A percentile compares a stretch with the other conserved stretches of the same genome.
Conservation (phyloP, 2,888 invertebrate species). For the Amitus sp. region DNA sequence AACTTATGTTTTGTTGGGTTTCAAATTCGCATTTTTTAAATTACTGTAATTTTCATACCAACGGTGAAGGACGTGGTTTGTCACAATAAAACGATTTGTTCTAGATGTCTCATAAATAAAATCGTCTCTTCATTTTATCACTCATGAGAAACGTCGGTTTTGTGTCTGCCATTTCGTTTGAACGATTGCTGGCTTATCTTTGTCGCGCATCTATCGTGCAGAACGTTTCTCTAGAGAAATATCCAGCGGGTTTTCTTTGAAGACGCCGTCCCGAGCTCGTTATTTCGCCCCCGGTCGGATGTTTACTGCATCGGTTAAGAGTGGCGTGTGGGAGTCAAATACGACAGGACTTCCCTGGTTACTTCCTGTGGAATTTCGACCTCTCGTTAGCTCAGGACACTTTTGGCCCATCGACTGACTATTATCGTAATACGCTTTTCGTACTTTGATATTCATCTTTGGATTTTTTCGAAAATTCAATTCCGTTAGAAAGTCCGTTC, state of each 20-base stretch:
- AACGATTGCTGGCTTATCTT: slow-evolving; percentile 3
- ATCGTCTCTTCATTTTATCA: too few species aligned
- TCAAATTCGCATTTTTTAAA: too few species aligned
- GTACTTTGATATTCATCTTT: background rate
- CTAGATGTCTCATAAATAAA: too few species aligned
- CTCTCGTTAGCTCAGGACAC: slow-evolving; percentile 32
- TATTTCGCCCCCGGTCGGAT: slow-evolving; percentile 20
- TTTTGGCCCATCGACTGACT: slow-evolving; percentile 44
- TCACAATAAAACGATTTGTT: too few species aligned
- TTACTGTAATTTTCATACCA: too few species aligned
- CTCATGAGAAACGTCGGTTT: background rate
- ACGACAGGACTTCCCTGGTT: slow-evolving; percentile 26
- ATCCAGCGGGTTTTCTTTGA: background rate
- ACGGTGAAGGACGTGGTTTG: too few species aligned
- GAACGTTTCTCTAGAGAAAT: background rate
- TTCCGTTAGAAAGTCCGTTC: too few species aligned
- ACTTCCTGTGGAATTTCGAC: slow-evolving; percentile 36
- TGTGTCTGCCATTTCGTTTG: background rate
- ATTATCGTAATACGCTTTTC: too few species aligned
- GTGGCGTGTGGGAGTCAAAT: slow-evolving; percentile 27
- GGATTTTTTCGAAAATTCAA: too few species aligned
- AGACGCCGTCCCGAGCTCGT: slow-evolving; percentile 23
- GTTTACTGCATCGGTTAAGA: slow-evolving; percentile 29
- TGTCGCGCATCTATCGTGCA: background rate
- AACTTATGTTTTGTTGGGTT: too few species aligned